phyloP scores from a whole-genome alignment of 1,140 invertebrate species.

The Lethrus apterus region DNA sequence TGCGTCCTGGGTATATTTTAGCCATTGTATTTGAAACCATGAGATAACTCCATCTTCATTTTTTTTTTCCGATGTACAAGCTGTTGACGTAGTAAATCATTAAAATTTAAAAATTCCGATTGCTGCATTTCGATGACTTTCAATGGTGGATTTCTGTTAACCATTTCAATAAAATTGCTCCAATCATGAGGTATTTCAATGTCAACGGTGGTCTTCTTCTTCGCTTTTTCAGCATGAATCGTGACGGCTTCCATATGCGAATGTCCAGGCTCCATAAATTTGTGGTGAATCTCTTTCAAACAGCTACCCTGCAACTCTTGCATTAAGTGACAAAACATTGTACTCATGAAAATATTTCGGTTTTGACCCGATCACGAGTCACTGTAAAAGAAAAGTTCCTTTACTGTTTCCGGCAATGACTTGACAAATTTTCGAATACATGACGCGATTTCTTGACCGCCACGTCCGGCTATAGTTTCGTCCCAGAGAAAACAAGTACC shows the following conservation, averaged over 20 bases:
- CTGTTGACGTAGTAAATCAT: not conserved
- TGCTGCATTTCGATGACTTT: too few species aligned
- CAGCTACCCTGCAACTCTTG: not conserved
- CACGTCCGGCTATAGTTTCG: too few species aligned
- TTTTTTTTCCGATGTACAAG: constrained; percentile 10
- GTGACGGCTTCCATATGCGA: not conserved
- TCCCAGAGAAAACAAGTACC: not conserved
- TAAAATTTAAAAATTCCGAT: too few species aligned
- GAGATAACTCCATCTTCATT: not conserved
- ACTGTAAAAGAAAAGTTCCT: not conserved
- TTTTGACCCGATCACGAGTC: constrained; percentile 11
- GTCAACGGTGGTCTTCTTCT: not conserved
- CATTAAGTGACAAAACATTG: constrained; percentile 5
- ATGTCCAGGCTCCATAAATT: too few species aligned
- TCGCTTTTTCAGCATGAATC: constrained; percentile 6
- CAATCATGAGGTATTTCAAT: constrained; percentile 6
- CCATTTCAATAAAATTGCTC: too few species aligned
- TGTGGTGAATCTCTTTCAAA: too few species aligned
- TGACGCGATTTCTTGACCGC: constrained; percentile 4
- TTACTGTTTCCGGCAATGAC: not conserved
- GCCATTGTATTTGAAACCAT: constrained; percentile 4
- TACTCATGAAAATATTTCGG: too few species aligned
- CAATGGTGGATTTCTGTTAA: too few species aligned
- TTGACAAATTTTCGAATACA: not conserved
- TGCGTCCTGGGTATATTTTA: not conserved